Evolutionary conservation across 2,113 vertebrate genomes (phyloP).

Genomic region (Sceloporus tristichus): DNA sequence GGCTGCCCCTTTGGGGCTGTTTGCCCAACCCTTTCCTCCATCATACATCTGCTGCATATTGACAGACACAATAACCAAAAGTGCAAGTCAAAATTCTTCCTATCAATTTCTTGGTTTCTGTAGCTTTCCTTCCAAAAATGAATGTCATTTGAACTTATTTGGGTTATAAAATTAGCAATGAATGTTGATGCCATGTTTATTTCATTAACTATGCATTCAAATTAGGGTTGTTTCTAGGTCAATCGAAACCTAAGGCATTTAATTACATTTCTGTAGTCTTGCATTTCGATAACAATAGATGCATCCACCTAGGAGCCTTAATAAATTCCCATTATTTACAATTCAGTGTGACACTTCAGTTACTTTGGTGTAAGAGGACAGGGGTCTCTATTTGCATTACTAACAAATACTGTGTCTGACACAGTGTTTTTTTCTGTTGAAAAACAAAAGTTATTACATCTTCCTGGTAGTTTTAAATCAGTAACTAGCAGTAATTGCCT

Average conservation of each 20-base stretch:
- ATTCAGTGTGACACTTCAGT: background rate
- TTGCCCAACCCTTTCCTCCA: too few relatives aligned
- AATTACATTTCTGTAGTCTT: accelerated
- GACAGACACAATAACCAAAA: background rate
- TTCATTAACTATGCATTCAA: accelerated
- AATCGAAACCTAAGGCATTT: background rate
- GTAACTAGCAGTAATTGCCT: conserved; percentile 41
- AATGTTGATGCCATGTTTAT: background rate
- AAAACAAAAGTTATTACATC: conserved; percentile 6
- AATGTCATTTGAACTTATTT: accelerated
- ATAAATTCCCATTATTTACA: accelerated
- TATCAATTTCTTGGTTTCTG: accelerated
- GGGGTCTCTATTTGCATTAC: background rate
- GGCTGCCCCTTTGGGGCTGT: too few relatives aligned
- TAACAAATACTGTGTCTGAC: accelerated
- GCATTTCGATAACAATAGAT: background rate
- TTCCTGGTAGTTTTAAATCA: conserved; percentile 52
- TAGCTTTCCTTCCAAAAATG: background rate
- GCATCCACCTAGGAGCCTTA: accelerated
- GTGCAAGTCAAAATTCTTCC: accelerated
- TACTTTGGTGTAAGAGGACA: background rate
- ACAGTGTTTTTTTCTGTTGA: background rate
- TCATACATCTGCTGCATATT: background rate
- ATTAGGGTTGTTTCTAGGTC: background rate
- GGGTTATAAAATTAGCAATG: background rate